Percentiles rank a stretch among this genome's conserved stretches.
These are phyloP conservation scores for Vultur gryphus DNA, from an alignment of 2,797 vertebrate species.

Conservation along the genomic window DNA sequence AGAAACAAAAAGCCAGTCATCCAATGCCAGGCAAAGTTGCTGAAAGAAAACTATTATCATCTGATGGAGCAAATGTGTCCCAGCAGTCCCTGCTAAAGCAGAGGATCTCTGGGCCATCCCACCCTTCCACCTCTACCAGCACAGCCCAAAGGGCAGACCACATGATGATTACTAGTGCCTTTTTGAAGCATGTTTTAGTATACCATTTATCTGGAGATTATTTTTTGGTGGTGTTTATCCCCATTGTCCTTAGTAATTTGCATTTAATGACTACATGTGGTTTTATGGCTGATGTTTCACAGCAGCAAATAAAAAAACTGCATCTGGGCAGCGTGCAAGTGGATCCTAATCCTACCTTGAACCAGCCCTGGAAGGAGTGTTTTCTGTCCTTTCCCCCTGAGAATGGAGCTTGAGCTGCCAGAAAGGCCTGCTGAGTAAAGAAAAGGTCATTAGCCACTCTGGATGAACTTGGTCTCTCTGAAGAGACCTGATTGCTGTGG, in stretches of 20 bases:
- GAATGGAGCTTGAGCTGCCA: not conserved
- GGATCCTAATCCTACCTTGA: not conserved
- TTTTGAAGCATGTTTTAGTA: not conserved
- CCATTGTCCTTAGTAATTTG: not conserved
- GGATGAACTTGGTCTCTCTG: not conserved
- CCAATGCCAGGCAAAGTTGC: not conserved
- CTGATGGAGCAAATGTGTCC: not conserved
- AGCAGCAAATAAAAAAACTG: not conserved
- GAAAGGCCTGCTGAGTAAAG: not conserved
- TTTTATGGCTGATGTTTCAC: not conserved
- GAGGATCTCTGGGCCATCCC: not conserved
- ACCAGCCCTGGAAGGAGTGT: not conserved
- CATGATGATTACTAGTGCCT: not conserved
- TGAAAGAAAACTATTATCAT: not conserved
- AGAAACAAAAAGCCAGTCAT: not conserved
- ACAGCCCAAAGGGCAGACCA: not conserved
- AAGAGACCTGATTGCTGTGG: not conserved
- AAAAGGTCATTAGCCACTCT: not conserved
- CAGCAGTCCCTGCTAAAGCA: not conserved
- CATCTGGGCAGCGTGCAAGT: not conserved
- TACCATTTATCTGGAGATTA: not conserved
- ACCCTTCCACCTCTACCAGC: not conserved
- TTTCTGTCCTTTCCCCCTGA: not conserved
- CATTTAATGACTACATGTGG: not conserved
- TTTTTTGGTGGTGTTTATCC: not conserved